Base-by-base conservation (phyloP, 2,113 vertebrate genomes). In the Aegithalos caudatus region DNA sequence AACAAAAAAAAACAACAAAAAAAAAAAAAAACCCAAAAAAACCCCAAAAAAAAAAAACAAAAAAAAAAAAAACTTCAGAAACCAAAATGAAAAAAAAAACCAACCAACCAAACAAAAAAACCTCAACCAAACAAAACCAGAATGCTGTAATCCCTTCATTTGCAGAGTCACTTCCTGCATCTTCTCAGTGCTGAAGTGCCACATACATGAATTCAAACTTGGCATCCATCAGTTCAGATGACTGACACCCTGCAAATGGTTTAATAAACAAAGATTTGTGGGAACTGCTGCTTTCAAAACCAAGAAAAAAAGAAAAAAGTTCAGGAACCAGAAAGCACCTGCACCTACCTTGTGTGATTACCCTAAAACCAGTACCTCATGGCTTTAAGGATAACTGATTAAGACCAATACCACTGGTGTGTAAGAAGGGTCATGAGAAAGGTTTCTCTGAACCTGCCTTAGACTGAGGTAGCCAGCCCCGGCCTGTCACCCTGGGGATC, bases 311-410 rank as follows among this genome's bases (percentile, higher is more conserved):
- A 25, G 4, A 2, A 38, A 33, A 47, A 60, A 60, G 0, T 19
- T 73, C 14, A 28, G 60, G 58, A 61, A 35, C 27, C 0, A 2
- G 9, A 29, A 21, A 0, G 14, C 40, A 44, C 44, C 44, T 25
- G 11, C n/a, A 29, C 10, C 10, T 38, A 20, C 2, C 7, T 23
- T 0, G 0, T 6, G 23, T 6, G 2, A n/a, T 28, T 7, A 33
- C 50, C 29, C 50, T 10, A 31, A 65, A 42, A 18, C 6, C 35
- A 5, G 12, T 4, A n/a, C 22, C 23, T 61, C 53, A 2, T 0
- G 18, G 53, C 19, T 45, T 29, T 14, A 12, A 14, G 17, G 33
- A 5, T 6, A 53, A 18, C 8, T 16, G 19, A 42, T 5, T 51
- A 78, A 53, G 47, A 18, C 12, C 9, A 29, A 11, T 4, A 22